phyloP scores from a whole-genome alignment of 1,140 invertebrate species.

The Meloidogyne exigua region DNA sequence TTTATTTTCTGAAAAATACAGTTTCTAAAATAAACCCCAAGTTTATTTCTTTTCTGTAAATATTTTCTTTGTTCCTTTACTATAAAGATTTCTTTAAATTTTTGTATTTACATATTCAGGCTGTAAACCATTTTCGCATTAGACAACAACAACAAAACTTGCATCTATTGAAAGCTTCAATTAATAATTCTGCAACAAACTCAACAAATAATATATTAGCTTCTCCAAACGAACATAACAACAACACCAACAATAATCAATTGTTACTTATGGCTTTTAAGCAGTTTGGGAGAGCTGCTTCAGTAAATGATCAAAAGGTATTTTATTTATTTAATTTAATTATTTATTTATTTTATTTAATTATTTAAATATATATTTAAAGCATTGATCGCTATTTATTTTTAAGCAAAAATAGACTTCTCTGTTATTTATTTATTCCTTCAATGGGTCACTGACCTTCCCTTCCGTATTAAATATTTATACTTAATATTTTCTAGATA shows the following conservation, averaged over 20 bases:
- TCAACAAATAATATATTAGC: background rate
- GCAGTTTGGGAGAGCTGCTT: background rate
- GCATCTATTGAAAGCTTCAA: background rate
- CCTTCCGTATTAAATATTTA: background rate
- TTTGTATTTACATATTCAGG: background rate
- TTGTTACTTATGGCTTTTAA: background rate
- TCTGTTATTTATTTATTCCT: background rate
- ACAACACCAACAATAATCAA: background rate
- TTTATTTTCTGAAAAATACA: no score
- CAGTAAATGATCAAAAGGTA: background rate
- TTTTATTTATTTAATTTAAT: no score
- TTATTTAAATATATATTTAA: no score
- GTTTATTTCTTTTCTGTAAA: no score
- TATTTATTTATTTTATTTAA: no score
- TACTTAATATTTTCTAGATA: background rate
- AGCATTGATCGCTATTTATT: no score
- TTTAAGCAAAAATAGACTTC: no score
- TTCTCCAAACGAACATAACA: no score
- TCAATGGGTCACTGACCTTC: background rate
- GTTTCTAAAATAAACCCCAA: no score
- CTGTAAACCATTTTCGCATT: background rate
- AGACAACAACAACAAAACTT: background rate
- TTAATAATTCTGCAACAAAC: background rate
- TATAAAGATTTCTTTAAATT: no score
- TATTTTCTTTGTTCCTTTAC: no score